Percentiles rank a stretch among this genome's conserved stretches.
Evolutionary conservation across 2,797 vertebrate species (phyloP).

Genomic region (Erethizon dorsatum): DNA sequence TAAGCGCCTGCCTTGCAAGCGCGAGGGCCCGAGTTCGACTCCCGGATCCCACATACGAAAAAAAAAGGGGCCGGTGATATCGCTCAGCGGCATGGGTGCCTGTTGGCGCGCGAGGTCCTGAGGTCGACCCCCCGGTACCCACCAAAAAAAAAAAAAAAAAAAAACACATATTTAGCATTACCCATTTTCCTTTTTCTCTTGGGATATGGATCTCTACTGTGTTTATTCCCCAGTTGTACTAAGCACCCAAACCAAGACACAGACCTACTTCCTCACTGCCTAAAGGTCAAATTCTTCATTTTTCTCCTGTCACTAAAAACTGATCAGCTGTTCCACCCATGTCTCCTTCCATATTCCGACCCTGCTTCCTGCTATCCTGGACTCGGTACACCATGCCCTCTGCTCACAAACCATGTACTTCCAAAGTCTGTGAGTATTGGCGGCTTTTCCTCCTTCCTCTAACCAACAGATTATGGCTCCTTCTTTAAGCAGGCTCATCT

Average conservation of each 20-base stretch:
- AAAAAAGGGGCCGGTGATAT: no score
- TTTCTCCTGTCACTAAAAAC: background rate
- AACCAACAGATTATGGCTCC: rapidly evolving
- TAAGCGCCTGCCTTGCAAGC: no score
- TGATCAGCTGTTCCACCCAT: background rate
- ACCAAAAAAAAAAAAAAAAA: no score
- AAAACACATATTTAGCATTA: background rate
- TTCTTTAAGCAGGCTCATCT: background rate
- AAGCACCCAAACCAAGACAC: background rate
- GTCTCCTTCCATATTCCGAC: background rate
- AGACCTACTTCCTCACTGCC: background rate
- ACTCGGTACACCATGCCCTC: background rate
- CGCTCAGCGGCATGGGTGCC: no score
- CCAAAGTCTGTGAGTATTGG: background rate
- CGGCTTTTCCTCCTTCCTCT: background rate
- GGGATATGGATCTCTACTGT: background rate
- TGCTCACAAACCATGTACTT: background rate
- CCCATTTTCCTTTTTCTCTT: background rate
- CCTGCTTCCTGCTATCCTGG: background rate
- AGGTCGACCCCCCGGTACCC: no score
- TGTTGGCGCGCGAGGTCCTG: no score
- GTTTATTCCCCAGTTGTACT: background rate
- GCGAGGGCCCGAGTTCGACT: no score
- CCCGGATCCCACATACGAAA: no score
- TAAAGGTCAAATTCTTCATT: background rate